These are phyloP conservation scores for Antennarius striatus DNA, from an alignment of 2,113 vertebrate species.

Conservation along the genomic window DNA sequence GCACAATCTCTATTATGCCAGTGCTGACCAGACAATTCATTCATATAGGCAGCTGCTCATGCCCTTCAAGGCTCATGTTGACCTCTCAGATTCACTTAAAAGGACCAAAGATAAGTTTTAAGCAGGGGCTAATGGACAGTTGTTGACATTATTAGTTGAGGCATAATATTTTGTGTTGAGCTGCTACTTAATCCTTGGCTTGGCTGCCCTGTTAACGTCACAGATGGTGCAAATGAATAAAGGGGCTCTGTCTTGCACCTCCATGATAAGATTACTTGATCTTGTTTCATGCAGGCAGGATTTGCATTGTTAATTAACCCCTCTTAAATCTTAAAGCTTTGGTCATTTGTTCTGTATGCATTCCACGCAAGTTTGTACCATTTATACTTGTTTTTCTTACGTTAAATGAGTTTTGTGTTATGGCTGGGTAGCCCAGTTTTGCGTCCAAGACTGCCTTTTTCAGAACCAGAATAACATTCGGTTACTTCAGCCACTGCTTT, in stretches of 20 bases:
- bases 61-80: slow-evolving; percentile 77
- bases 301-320: slow-evolving; percentile 81
- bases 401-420: slow-evolving; percentile 71
- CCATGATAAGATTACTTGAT: slow-evolving; percentile 56
- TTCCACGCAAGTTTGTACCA: slow-evolving; percentile 81
- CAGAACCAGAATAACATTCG: slow-evolving; percentile 77
- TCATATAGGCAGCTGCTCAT: slow-evolving; percentile 77
- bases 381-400: slow-evolving; percentile 73
- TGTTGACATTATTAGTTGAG: slow-evolving; percentile 71
- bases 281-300: slow-evolving; percentile 53
- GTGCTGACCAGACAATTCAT: slow-evolving; percentile 79
- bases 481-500: slow-evolving; percentile 87
- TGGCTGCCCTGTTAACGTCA: slow-evolving; percentile 74
- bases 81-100: slow-evolving; percentile 81
- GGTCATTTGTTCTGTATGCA: slow-evolving; percentile 84
- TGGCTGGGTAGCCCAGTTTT: slow-evolving; percentile 72
- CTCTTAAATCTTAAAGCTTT: slow-evolving; percentile 84
- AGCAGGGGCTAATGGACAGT: slow-evolving; percentile 81
- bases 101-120: slow-evolving; percentile 87
- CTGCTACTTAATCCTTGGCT: slow-evolving; percentile 79
- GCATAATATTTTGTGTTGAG: slow-evolving; percentile 72
- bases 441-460: slow-evolving; percentile 74
- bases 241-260: slow-evolving; percentile 62
- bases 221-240: slow-evolving; percentile 75
- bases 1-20: slow-evolving; percentile 81